Percentiles rank a stretch among this genome's conserved stretches.
Evolutionary conservation across 2,797 vertebrate genomes (phyloP).

Genomic region (Catostomus latipinnis): DNA sequence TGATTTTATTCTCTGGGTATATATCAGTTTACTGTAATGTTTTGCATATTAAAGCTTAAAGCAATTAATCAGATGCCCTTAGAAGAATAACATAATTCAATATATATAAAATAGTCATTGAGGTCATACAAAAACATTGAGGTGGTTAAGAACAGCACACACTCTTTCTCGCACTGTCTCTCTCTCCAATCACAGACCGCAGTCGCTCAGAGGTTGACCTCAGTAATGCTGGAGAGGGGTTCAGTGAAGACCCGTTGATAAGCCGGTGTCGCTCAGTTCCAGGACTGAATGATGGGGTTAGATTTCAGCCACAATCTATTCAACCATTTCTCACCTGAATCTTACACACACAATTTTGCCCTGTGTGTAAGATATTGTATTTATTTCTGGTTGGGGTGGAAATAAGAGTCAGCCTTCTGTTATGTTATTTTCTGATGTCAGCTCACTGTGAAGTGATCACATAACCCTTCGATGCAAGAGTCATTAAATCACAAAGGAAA

Average conservation of each 20-base stretch:
- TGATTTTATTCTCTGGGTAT: too few species aligned
- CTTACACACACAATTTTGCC: not conserved
- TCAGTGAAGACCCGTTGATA: slow-evolving; percentile 82
- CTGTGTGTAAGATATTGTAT: slow-evolving; percentile 7
- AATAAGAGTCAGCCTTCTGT: not conserved
- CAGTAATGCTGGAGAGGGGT: slow-evolving; percentile 81
- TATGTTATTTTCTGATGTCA: too few species aligned
- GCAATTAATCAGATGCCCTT: not conserved
- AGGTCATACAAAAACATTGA: not conserved
- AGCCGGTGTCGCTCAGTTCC: slow-evolving; percentile 88
- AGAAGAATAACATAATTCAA: not conserved
- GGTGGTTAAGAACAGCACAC: not conserved
- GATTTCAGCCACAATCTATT: not conserved
- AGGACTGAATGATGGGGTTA: slow-evolving; percentile 86
- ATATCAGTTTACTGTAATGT: too few species aligned
- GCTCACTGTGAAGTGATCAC: slow-evolving; percentile 8
- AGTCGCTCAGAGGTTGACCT: slow-evolving; percentile 92
- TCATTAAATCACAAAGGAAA: too few species aligned
- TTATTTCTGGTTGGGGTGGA: slow-evolving; percentile 10
- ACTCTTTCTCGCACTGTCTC: not conserved
- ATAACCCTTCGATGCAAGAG: not conserved
- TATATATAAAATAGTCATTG: not conserved
- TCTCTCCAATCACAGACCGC: slow-evolving; percentile 76
- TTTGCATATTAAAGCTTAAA: not conserved
- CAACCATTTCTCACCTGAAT: slow-evolving; percentile 21